phyloP scores from a whole-genome alignment of 2,113 vertebrate species.

The Tichodroma muraria region DNA sequence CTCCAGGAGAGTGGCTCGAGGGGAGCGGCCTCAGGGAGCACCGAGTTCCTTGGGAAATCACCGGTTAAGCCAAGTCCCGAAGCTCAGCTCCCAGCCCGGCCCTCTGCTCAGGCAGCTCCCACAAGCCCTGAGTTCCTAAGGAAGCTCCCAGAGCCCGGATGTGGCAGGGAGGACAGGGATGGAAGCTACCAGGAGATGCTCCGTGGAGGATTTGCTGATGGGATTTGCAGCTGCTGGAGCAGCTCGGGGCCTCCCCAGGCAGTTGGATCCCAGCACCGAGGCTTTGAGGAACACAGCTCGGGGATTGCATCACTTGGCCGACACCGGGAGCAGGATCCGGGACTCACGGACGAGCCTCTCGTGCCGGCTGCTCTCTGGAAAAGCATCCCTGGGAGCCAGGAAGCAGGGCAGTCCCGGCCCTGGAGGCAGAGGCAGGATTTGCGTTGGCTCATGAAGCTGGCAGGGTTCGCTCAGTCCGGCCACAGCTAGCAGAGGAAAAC shows the following conservation, averaged over 20 bases:
- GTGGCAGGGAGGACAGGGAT: fast-evolving
- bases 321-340: fast-evolving
- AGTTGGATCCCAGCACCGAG: neutral
- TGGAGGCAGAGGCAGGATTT: neutral
- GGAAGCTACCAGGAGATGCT: neutral
- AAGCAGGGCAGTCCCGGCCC: neutral
- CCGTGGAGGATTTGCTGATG: neutral
- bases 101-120: neutral
- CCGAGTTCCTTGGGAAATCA: neutral
- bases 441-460: neutral
- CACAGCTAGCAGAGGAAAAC: neutral
- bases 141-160: neutral
- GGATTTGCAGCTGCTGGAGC: slow-evolving; percentile 15
- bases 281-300: neutral
- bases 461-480: neutral
- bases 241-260: neutral
- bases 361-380: neutral
- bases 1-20: fast-evolving
- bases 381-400: neutral
- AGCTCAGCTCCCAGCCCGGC: neutral
- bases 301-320: neutral
- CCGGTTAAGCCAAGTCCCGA: neutral
- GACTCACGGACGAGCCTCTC: neutral
- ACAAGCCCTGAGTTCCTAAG: neutral
- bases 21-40: fast-evolving